Base-by-base conservation (phyloP, 2,888 invertebrate species). In the Dexiosoma caninum region DNA sequence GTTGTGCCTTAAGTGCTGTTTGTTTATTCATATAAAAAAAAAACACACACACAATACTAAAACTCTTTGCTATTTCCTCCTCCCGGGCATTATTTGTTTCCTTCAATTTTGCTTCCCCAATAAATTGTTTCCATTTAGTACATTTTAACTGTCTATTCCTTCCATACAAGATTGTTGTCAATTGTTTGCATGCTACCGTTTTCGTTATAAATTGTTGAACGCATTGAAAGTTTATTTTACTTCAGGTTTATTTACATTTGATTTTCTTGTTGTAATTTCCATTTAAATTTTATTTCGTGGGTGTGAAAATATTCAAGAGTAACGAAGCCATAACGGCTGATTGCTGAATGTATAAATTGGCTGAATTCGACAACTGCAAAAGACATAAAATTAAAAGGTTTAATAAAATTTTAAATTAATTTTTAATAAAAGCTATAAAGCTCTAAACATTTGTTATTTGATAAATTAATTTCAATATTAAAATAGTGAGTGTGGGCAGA, bases 21-120 rank as follows among this genome's bases (percentile, higher is more conserved):
- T 19, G 53, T 62, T 49, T 79, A 78, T 74, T 74, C 27, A 49
- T 40, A 62, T 30, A 30, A 23, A 62, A n/a, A n/a, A n/a, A n/a
- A n/a, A n/a, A n/a, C n/a, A n/a, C n/a, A n/a, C n/a, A n/a, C n/a
- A n/a, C n/a, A n/a, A 32, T 62, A 44, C 16, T 21, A 46, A 69
- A 46, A 46, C 10, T 42, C 16, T 7, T 23, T 23, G 27, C n/a
- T 6, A 30, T 69, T 60, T 46, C 21, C 27, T 42, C 12, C 27
- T 42, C 12, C 16, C 14, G 27, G 42, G 5, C 14, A 42, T 59
- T 12, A 23, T 55, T n/a, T 57, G 30, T n/a, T 27, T 64, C 16
- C 30, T 19, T 35, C 10, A 32, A 53, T 53, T 72, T 27, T 44
- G 19, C 21, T 35, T 42, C 27, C 27, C 40, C 32, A 12, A 21